A percentile compares a stretch with the other conserved stretches of the same genome.
phyloP scores from a whole-genome alignment of 2,113 vertebrate genomes.

The Pandion haliaetus region DNA sequence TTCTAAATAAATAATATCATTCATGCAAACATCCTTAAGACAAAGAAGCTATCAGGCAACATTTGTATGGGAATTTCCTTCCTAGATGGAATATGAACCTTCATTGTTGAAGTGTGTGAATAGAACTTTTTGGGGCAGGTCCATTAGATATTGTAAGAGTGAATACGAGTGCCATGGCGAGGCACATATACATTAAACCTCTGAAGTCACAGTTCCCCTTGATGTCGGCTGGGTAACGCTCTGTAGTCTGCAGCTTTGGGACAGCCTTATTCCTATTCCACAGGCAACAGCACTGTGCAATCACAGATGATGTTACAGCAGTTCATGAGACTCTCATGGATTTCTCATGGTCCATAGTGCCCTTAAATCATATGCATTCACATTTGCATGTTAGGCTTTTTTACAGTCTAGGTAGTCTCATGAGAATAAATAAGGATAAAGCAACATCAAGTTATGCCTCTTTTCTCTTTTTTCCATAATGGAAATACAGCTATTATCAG shows the following conservation, averaged over 20 bases:
- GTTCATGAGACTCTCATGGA: neutral
- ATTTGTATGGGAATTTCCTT: neutral
- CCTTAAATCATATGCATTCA: neutral
- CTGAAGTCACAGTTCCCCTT: neutral
- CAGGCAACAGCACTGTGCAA: neutral
- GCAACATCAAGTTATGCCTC: neutral
- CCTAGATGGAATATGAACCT: neutral
- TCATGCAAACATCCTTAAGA: neutral
- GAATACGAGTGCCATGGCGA: accelerated
- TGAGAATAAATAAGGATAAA: conserved; percentile 4
- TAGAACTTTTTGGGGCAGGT: neutral
- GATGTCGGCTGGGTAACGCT: neutral
- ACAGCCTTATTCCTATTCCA: neutral
- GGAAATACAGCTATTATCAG: conserved; percentile 45
- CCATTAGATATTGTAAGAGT: accelerated
- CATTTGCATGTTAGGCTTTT: neutral
- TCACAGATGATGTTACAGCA: neutral
- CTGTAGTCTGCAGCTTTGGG: neutral
- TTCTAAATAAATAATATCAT: neutral
- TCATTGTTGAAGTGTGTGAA: accelerated
- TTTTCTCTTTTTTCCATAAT: neutral
- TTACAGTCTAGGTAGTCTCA: neutral
- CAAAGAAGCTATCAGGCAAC: neutral
- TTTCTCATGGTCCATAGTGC: neutral
- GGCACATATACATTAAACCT: accelerated